These are phyloP conservation scores for Acanthornis magna DNA, from an alignment of 2,797 vertebrate species.

Conservation along the genomic window DNA sequence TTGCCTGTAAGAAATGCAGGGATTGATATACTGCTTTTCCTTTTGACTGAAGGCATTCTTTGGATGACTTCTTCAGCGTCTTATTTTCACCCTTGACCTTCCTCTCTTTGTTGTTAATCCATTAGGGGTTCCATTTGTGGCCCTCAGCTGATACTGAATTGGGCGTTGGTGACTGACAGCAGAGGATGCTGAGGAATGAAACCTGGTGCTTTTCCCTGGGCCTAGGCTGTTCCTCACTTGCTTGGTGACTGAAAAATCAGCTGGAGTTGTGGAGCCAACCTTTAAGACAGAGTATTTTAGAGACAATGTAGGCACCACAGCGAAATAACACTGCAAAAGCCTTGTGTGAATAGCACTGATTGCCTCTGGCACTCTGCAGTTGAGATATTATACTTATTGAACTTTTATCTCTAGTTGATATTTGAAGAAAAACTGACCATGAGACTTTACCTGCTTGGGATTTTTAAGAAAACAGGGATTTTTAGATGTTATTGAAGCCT, in stretches of 20 bases:
- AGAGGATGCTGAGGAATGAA: neutral
- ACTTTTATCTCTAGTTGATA: neutral
- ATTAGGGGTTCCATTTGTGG: neutral
- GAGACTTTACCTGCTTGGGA: neutral
- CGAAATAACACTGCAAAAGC: neutral
- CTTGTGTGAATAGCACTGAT: neutral
- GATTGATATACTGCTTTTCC: neutral
- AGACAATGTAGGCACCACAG: neutral
- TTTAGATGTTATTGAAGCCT: slow-evolving; percentile 14
- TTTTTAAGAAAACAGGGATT: neutral
- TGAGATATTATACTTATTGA: neutral
- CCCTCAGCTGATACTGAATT: neutral
- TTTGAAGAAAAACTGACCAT: neutral
- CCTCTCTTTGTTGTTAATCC: neutral
- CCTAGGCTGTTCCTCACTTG: neutral
- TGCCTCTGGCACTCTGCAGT: neutral
- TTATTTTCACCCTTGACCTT: neutral
- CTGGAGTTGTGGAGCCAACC: neutral
- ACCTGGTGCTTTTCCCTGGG: neutral
- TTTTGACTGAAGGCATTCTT: neutral
- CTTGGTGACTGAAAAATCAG: neutral
- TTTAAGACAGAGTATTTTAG: neutral
- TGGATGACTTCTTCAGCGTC: neutral
- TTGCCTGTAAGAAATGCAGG: neutral
- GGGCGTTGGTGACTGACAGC: neutral